Conservation (phyloP, 2,113 vertebrate species). For the Irena cyanogastra region DNA sequence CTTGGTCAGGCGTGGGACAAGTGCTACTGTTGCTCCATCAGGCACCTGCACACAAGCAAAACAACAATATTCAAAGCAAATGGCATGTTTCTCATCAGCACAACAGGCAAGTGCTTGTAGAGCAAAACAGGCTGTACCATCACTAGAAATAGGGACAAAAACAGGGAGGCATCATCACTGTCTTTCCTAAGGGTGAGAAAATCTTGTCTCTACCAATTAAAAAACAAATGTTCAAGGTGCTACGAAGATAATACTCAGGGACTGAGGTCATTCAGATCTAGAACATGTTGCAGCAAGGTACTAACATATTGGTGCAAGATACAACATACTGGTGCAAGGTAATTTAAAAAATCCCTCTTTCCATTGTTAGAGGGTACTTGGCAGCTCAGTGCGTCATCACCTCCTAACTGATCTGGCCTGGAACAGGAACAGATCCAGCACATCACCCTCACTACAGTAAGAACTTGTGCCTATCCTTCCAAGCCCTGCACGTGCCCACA, state of each 20-base stretch:
- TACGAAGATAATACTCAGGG: not conserved
- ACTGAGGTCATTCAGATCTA: not conserved
- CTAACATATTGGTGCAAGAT: not conserved
- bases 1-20: conserved; percentile 92
- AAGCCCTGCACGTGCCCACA: not conserved
- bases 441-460: not conserved
- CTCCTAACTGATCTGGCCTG: not conserved
- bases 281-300: not conserved
- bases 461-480: not conserved
- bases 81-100: not conserved
- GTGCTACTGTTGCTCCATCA: conserved; percentile 92
- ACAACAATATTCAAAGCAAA: not conserved
- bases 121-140: not conserved
- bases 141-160: not conserved
- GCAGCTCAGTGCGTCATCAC: not conserved
- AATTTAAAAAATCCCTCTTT: not conserved
- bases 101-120: not conserved
- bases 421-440: not conserved
- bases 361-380: not conserved
- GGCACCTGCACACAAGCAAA: conserved; percentile 80
- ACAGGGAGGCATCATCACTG: not conserved
- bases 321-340: not conserved
- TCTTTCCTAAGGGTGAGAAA: not conserved
- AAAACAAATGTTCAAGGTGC: not conserved
- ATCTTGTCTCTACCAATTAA: not conserved